Evolutionary conservation across 2,888 invertebrate genomes (phyloP).

Genomic region (Andrena minutula): DNA sequence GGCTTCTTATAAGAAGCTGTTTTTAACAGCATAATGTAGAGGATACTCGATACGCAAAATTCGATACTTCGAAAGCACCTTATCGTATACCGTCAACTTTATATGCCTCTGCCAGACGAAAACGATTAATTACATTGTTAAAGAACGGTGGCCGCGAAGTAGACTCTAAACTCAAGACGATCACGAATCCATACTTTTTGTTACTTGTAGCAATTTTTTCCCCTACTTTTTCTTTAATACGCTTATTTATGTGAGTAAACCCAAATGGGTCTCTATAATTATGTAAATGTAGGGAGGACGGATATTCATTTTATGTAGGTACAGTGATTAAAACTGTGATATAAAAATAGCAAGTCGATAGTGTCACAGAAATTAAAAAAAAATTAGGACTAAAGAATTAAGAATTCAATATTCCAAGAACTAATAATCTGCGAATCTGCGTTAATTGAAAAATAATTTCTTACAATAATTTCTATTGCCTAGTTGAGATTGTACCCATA

Average conservation of each 20-base stretch:
- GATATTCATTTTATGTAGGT: no score
- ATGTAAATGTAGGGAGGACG: no score
- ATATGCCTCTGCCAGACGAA: background rate
- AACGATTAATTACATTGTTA: background rate
- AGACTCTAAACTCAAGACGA: background rate
- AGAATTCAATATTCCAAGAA: no score
- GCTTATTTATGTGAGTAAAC: no score
- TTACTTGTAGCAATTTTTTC: background rate
- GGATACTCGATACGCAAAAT: conserved; percentile 15
- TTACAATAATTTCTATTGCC: background rate
- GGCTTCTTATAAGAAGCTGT: background rate
- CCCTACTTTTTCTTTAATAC: background rate
- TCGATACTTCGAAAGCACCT: background rate
- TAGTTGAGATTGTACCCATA: background rate
- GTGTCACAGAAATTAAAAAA: no score
- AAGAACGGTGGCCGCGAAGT: background rate
- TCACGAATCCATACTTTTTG: background rate
- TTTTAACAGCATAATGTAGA: background rate
- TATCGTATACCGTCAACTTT: background rate
- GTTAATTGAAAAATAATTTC: no score
- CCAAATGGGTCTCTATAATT: no score
- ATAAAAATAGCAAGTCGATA: no score
- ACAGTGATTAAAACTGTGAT: no score
- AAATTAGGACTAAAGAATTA: no score
- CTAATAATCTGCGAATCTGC: no score